Evolutionary conservation across 1,140 invertebrate species (phyloP), one percentile per base, ranked within the genome.

Genomic region (Drosophila paulistorum): DNA sequence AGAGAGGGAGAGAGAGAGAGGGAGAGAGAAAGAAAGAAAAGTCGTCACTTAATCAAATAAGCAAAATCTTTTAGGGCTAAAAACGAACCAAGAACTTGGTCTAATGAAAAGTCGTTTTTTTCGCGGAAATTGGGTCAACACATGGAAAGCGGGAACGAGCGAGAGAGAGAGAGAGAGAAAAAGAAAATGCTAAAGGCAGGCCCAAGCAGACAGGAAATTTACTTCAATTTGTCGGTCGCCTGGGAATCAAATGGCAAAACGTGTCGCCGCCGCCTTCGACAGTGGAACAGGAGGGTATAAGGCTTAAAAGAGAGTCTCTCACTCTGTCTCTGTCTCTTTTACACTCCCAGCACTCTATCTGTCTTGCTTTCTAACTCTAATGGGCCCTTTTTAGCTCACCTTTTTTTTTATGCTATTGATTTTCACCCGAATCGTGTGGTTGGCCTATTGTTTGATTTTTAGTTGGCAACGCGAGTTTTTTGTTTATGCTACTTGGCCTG

Each of bases 51-150:
- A 81, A 86, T 81, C 82, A 75, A 82, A 77, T 86, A 72, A 72
- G 65, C 69, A 81, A 81, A 68, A 73, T 65, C 65, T 58, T 55
- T 48, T 61, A 64, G 54, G 83, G 63, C 63, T 65, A 54, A 71
- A 68, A 71, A 55, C 37, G 37, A 78, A 85, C 80, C 65, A 61
- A 61, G 54, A 75, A 77, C 77, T 74, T 68, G 54, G 71, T 54
- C 83, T 87, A 87, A 87, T 87, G 83, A 87, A 87, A 87, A 87
- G 84, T 77, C 79, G 79, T 51, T 84, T 87, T 87, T 86, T 79
- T 65, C 83, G 57, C 83, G 62, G 72, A 87, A 87, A 87, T 87
- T 87, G 77, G 83, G 83, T 87, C 84, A 87, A 51, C 84, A 69
- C 57, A 59, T 30, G 66, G 51, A 60, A 39, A 63, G 65, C 48